Evolutionary conservation across 2,113 vertebrate species (phyloP).

Genomic region (Brienomyrus brachyistius): DNA sequence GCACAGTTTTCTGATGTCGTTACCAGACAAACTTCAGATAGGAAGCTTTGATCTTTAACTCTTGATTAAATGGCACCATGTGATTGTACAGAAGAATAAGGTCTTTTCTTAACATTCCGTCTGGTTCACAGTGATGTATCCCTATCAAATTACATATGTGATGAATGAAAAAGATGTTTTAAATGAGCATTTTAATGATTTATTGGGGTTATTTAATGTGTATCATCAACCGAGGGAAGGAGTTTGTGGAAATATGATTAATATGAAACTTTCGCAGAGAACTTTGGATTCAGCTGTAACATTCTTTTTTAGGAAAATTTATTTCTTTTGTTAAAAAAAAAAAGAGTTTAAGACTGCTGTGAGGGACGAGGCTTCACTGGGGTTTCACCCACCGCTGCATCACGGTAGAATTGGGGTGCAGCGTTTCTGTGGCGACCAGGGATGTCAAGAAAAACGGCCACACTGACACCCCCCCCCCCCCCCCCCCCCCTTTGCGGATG

Average conservation of each 20-base stretch:
- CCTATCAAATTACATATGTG: background rate
- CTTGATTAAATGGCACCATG: background rate
- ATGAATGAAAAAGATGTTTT: background rate
- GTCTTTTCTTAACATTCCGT: background rate
- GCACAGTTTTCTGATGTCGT: background rate
- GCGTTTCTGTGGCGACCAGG: slow-evolving; percentile 43
- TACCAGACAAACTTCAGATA: background rate
- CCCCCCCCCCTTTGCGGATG: slow-evolving; percentile 60
- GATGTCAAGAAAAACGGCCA: slow-evolving; percentile 72
- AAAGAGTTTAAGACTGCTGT: no score
- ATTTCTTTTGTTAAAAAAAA: slow-evolving; percentile 5
- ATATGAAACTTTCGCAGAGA: background rate
- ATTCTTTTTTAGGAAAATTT: background rate
- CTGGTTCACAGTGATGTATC: background rate
- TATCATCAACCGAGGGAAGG: background rate
- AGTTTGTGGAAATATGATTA: background rate
- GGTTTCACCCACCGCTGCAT: no score
- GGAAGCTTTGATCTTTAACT: background rate
- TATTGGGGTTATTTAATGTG: background rate
- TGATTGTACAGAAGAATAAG: background rate
- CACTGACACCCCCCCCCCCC: no score
- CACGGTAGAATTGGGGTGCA: background rate
- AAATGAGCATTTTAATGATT: background rate
- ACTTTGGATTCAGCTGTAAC: background rate
- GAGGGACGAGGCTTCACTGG: background rate